Evolutionary conservation across 2,888 invertebrate genomes (phyloP).

Genomic region (Urechis unicinctus): DNA sequence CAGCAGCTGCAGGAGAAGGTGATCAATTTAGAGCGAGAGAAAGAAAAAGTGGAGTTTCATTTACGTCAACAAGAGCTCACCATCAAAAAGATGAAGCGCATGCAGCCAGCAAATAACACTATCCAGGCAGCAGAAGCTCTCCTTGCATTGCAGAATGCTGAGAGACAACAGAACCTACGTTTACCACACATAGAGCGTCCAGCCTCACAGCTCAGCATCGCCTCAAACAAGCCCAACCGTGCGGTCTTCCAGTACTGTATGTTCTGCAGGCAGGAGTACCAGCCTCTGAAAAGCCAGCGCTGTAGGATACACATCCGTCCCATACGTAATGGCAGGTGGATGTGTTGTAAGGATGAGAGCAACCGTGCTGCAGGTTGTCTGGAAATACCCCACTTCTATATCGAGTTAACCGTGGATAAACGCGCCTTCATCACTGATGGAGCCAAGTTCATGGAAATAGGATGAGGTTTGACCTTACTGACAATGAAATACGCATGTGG

Average conservation of each 20-base stretch:
- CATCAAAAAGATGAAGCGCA: slow-evolving; percentile 19
- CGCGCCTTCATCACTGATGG: slow-evolving; percentile 19
- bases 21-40: slow-evolving; percentile 14
- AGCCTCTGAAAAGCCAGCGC: slow-evolving; percentile 9
- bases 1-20: slow-evolving; percentile 7
- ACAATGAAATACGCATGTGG: too few species aligned
- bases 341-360: slow-evolving; percentile 18
- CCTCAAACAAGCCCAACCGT: neutral
- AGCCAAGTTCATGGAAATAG: slow-evolving; percentile 16
- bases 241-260: slow-evolving; percentile 16
- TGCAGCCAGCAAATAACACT: slow-evolving; percentile 3
- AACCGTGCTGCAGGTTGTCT: slow-evolving; percentile 20
- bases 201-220: slow-evolving; percentile 5
- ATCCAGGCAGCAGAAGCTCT: slow-evolving; percentile 6
- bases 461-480: too few species aligned
- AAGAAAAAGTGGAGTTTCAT: slow-evolving; percentile 21
- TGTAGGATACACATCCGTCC: slow-evolving; percentile 19
- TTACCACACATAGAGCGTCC: slow-evolving; percentile 16
- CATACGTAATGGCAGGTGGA: slow-evolving; percentile 18
- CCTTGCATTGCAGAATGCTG: slow-evolving; percentile 1
- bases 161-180: neutral
- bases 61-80: slow-evolving; percentile 20
- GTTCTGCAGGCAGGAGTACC: slow-evolving; percentile 18
- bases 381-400: slow-evolving; percentile 20
- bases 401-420: slow-evolving; percentile 18